These are phyloP conservation scores for Caenorhabditis sp. DNA, from an alignment of 2,888 invertebrate species.

Conservation along the genomic window DNA sequence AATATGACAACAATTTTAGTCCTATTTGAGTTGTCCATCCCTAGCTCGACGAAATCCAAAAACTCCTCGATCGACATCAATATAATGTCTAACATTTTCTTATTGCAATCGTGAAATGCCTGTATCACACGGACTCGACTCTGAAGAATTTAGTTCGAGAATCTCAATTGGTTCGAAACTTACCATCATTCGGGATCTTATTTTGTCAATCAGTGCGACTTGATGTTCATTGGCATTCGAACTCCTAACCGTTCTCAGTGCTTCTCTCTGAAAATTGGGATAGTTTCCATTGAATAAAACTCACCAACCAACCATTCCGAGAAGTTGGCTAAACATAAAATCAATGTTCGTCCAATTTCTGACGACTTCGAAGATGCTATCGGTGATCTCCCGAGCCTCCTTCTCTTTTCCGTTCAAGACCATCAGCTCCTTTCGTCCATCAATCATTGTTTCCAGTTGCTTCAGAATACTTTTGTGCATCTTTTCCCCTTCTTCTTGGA, in stretches of 20 bases:
- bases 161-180: background rate
- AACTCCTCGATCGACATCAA: background rate
- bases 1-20: background rate
- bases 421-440: background rate
- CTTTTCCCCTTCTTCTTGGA: background rate
- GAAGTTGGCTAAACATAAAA: slow-evolving; percentile 7
- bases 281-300: background rate
- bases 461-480: background rate
- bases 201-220: background rate
- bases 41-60: slow-evolving; percentile 15
- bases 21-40: background rate
- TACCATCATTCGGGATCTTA: background rate
- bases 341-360: slow-evolving; percentile 34
- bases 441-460: background rate
- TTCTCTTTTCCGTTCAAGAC: slow-evolving; percentile 24
- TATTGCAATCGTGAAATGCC: background rate
- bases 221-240: background rate
- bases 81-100: background rate
- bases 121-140: background rate
- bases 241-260: background rate
- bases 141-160: background rate
- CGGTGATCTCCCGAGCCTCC: background rate
- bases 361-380: slow-evolving; percentile 36
- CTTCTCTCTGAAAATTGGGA: slow-evolving; percentile 22
- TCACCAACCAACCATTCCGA: slow-evolving; percentile 23